phyloP scores from a whole-genome alignment of 2,113 vertebrate genomes.

The Melanerpes aurifrons region DNA sequence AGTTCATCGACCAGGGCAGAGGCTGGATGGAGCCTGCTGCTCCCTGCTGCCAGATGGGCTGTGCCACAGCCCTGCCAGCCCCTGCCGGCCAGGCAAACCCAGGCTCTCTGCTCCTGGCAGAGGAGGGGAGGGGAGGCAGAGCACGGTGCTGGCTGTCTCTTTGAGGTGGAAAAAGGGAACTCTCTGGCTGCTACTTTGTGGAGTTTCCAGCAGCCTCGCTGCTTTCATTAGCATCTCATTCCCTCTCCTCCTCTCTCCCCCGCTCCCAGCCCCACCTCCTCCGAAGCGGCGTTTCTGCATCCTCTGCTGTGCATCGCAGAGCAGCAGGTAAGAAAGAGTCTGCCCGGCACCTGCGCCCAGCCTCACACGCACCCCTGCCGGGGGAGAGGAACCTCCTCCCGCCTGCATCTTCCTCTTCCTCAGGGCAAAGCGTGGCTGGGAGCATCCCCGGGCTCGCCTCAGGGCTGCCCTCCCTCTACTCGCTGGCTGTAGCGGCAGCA shows the following conservation, averaged over 20 bases:
- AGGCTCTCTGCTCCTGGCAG: neutral
- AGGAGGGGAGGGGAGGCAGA: neutral
- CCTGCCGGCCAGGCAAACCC: fast-evolving
- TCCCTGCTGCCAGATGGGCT: fast-evolving
- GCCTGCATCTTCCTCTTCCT: neutral
- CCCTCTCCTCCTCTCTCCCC: slow-evolving; percentile 9
- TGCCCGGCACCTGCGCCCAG: neutral
- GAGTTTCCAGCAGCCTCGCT: slow-evolving; percentile 13
- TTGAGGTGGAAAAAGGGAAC: slow-evolving; percentile 18
- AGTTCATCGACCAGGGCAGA: fast-evolving
- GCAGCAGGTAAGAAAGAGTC: slow-evolving; percentile 1
- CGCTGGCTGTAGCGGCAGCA: neutral
- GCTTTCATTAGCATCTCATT: slow-evolving; percentile 17
- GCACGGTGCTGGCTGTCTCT: neutral
- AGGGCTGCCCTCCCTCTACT: slow-evolving; percentile 1
- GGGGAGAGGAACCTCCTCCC: neutral
- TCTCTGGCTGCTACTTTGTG: slow-evolving; percentile 22
- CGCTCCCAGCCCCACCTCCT: slow-evolving; percentile 47
- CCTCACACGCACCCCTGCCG: neutral
- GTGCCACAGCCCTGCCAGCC: neutral
- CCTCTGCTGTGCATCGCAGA: neutral
- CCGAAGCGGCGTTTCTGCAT: slow-evolving; percentile 18
- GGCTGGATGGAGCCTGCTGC: neutral
- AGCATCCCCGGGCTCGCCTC: neutral
- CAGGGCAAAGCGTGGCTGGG: neutral